Conservation (phyloP, 2,888 invertebrate genomes). For the Celastrina argiolus region DNA sequence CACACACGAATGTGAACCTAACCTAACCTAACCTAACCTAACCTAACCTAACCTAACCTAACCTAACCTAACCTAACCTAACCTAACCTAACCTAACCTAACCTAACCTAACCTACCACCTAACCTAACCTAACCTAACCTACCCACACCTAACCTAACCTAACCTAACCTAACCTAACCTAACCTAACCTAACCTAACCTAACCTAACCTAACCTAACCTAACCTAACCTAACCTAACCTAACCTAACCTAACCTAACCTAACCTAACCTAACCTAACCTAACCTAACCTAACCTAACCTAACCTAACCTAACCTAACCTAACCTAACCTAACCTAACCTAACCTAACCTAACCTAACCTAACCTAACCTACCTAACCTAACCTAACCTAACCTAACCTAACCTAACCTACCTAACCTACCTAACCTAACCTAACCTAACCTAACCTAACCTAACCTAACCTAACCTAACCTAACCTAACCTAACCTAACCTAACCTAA, state of each 20-base stretch:
- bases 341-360: constrained; percentile 36
- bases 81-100: constrained; percentile 28
- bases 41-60: constrained; percentile 28
- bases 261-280: constrained; percentile 29
- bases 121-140: constrained; percentile 31
- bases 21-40: constrained; percentile 28
- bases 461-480: constrained; percentile 39
- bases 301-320: constrained; percentile 32
- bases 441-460: constrained; percentile 38
- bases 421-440: constrained; percentile 27
- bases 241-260: constrained; percentile 29
- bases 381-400: constrained; percentile 37
- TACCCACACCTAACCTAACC: constrained; percentile 28
- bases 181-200: constrained; percentile 29
- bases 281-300: constrained; percentile 31
- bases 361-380: constrained; percentile 34
- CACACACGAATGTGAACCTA: too few species aligned
- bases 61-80: constrained; percentile 27
- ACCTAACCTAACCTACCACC: constrained; percentile 30
- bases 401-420: constrained; percentile 37
- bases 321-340: constrained; percentile 32
- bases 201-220: constrained; percentile 29
- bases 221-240: constrained; percentile 28
- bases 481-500: constrained; percentile 39
- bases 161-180: constrained; percentile 29